These are phyloP conservation scores for Heliconius charithonia DNA, from an alignment of 2,888 invertebrate genomes.

Conservation along the genomic window DNA sequence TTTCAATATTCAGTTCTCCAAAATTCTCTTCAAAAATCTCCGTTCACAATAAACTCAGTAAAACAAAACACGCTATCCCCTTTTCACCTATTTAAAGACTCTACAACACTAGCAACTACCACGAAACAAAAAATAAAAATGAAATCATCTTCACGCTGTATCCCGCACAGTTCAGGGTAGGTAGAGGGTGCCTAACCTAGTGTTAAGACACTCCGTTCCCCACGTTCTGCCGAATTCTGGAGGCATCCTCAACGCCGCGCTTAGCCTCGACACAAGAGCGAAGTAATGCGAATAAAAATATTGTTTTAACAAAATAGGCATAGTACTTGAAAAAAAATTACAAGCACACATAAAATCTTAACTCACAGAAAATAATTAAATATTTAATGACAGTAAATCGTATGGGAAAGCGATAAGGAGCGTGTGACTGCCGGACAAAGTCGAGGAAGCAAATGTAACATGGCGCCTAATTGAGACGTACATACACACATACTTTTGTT, in stretches of 20 bases:
- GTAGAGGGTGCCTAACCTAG: no score
- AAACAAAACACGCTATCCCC: neutral
- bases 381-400: slow-evolving; percentile 43
- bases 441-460: slow-evolving; percentile 44
- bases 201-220: no score
- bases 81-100: neutral
- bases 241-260: no score
- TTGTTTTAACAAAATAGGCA: neutral
- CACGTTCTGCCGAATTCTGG: no score
- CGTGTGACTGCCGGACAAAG: slow-evolving; percentile 50
- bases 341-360: neutral
- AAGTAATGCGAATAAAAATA: no score
- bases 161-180: no score
- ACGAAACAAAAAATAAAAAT: neutral
- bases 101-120: no score
- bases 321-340: neutral
- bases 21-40: no score
- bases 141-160: no score
- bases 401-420: slow-evolving; percentile 50
- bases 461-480: slow-evolving; percentile 38
- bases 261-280: no score
- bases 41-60: no score
- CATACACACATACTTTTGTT: slow-evolving; percentile 20
- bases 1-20: neutral
- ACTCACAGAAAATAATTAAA: slow-evolving; percentile 36